Conservation (phyloP, 2,888 invertebrate species). For the Erynnis tages region DNA sequence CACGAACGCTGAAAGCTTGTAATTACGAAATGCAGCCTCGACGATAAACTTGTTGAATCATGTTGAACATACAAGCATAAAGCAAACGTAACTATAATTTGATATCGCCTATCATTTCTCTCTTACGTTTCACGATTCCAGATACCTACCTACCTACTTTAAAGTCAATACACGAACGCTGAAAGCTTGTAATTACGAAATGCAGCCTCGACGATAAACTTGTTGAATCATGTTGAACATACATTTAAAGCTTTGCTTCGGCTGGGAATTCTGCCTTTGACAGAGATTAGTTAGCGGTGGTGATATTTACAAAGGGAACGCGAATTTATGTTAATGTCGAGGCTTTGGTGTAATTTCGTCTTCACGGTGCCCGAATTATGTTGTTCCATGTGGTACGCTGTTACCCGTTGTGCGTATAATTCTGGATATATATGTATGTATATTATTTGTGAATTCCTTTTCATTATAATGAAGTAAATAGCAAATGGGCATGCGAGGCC, state of each 20-base stretch:
- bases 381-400: not conserved
- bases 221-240: constrained; percentile 26
- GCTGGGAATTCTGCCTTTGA: constrained; percentile 25
- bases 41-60: constrained; percentile 27
- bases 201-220: constrained; percentile 25
- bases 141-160: no score
- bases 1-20: constrained; percentile 22
- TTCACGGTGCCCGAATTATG: constrained; percentile 1
- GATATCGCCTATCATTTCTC: no score
- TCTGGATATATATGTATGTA: no score
- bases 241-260: constrained; percentile 19
- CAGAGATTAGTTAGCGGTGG: constrained; percentile 24
- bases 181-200: constrained; percentile 27
- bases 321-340: constrained; percentile 23
- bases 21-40: constrained; percentile 26
- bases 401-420: not conserved
- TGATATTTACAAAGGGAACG: constrained; percentile 25
- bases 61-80: no score
- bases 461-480: no score
- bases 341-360: constrained; percentile 15
- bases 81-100: no score
- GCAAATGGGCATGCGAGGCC: no score
- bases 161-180: constrained; percentile 23
- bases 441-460: no score
- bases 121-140: no score